Base-by-base conservation (phyloP, 2,888 invertebrate species). In the Acrobeloides nanus region DNA sequence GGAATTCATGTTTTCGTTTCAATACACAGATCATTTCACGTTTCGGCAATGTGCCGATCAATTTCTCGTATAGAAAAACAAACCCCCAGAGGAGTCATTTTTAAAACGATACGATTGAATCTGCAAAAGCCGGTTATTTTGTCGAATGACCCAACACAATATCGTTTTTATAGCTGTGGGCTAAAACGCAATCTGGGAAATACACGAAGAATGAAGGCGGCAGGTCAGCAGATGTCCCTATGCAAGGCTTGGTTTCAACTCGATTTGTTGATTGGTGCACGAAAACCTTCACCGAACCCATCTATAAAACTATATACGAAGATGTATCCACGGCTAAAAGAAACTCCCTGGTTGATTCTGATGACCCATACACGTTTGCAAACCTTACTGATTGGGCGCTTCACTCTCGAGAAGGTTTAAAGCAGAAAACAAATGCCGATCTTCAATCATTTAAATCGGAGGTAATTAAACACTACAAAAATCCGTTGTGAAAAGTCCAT, bases 221-320 rank as follows among this genome's bases (percentile, higher is more conserved):
- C n/a, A n/a, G n/a, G 15, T 25, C 27, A 21, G 15, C 38, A 8
- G 58, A 53, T 17, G 17, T 48, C 25, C 37, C 38, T 4, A 48
- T 48, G 2, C 37, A 55, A 18, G 52, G 27, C n/a, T 26, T 68
- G 8, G 58, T 68, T 4, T 37, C 45, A 6, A 68, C 71, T 4
- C 48, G 64, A 18, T 68, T 72, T 45, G 69, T 70, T 17, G 55
- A 57, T 3, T 72, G 72, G 72, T 72, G 68, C 52, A 57, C 63
- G 17, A 62, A 66, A 26, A 53, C 65, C n/a, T 70, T 72, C 50
- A 57, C 63, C 7, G 41, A 62, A 45, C 57, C 56, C 20, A 57
- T 57, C 17, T 57, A 51, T 41, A 46, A 53, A 12, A 62, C 61
- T 10, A 59, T 57, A 23, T 57, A 62, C 33, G 56, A 49, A 27